These are phyloP conservation scores for Charadrius vociferus DNA, from an alignment of 2,113 vertebrate genomes.

Conservation along the genomic window DNA sequence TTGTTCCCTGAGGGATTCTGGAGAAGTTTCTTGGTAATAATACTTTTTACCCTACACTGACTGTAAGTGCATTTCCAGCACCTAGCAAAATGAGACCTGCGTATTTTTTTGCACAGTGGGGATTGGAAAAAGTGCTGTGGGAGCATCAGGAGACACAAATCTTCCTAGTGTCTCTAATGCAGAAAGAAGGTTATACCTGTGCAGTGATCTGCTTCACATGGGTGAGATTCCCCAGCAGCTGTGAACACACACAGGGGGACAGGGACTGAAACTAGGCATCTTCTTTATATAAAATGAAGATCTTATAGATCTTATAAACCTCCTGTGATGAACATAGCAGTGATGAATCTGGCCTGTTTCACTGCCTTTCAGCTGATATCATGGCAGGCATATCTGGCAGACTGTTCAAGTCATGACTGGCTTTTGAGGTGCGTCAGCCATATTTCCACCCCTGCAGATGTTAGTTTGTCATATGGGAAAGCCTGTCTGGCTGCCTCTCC, in stretches of 20 bases:
- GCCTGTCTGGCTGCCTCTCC: not conserved
- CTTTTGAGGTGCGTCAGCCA: not conserved
- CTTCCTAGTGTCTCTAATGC: not conserved
- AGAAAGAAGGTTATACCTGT: not conserved
- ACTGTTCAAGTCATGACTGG: not conserved
- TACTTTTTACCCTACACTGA: not conserved
- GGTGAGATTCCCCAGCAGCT: not conserved
- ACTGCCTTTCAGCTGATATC: not conserved
- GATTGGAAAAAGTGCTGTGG: not conserved
- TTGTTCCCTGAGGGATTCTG: not conserved
- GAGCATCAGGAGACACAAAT: not conserved
- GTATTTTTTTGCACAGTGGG: not conserved
- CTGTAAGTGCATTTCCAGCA: not conserved
- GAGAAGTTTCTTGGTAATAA: not conserved
- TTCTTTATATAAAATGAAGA: not conserved
- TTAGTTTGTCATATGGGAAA: not conserved
- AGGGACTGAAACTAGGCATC: rapidly evolving
- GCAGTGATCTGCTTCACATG: rapidly evolving
- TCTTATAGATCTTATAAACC: not conserved
- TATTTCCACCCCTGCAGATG: not conserved
- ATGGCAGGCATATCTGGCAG: not conserved
- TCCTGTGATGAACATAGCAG: not conserved
- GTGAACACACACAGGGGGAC: rapidly evolving
- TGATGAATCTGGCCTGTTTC: not conserved
- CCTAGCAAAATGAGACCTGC: not conserved